Evolutionary conservation across 2,888 invertebrate genomes (phyloP), one percentile per base, ranked within the genome.

Genomic region (Ypsolopha scabrella): DNA sequence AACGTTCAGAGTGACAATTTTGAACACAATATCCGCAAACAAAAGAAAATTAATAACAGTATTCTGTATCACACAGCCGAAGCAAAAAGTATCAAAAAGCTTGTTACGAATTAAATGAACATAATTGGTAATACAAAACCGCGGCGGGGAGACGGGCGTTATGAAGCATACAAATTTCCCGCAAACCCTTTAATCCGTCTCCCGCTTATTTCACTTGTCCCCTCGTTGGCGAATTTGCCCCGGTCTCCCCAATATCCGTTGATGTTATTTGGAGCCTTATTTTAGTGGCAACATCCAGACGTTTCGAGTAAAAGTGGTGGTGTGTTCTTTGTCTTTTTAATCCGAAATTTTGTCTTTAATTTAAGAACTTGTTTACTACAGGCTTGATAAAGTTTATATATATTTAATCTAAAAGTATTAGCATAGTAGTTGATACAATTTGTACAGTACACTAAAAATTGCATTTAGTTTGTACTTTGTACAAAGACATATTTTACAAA

Each of bases 111-210:
- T 72, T 70, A 76, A 79, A 74, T 72, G 74, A 77, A 73, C 69
- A 68, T 86, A 85, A 86, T 86, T 86, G 86, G 86, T 83, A 85
- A 86, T 76, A 79, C 75, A 74, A 86, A 79, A 83, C 85, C 76
- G 71, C 73, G 70, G 61, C 63, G 77, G 75, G 79, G 72, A 63
- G 63, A 54, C 55, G 61, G 61, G 55, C 65, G 80, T 75, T 80
- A 78, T 78, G 75, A 76, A 68, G 77, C 75, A 73, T 75, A 82
- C 82, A 81, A 82, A 83, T 82, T 82, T 73, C 74, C 79, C 73
- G 54, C 76, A 78, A 85, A 83, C 83, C 85, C 85, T 83, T 85
- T 85, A 85, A 82, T 80, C 81, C 74, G 58, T 66, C 67, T 75
- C 75, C 72, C 75, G 75, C 75, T 82, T 82, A 80, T 83, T 82